Base-by-base conservation (phyloP, 2,113 vertebrate species). In the Chaenocephalus aceratus region DNA sequence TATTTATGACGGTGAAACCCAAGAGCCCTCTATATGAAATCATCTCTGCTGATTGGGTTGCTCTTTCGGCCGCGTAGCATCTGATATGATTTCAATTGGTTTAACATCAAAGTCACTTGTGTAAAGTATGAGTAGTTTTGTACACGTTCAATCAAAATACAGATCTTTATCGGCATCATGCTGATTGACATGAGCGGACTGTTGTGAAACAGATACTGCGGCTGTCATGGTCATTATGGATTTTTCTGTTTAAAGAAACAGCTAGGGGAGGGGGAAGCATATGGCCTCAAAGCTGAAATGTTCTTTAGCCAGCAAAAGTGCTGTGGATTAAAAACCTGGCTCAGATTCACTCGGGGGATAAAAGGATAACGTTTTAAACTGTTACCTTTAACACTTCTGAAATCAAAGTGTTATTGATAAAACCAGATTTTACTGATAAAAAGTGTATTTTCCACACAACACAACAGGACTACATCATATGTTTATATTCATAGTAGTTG, bases 1-100 rank as follows among this genome's bases (percentile, higher is more conserved):
- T 95, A 94, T 95, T 95, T 95, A 95, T 95, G 95, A 94, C 58
- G 90, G 87, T 90, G 94, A 94, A 95, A 95, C 92, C 90, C 88
- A 87, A 95, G 88, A 92, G 82, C 86, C 80, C 82, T 63, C 88
- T 88, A 91, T 93, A 94, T 94, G 92, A 94, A 94, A 93, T 94
- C 91, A 93, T 94, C 90, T 88, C 77, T 51, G 79, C 70, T 92
- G 92, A 94, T 94, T 93, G 88, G 89, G 85, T 61, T 8, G 85
- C 87, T 80, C 80, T 86, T 84, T 60, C 88, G 56, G 72, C 75
- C 44, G 16, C 18, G 44, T 62, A 48, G 83, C 86, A 93, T 94
- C 93, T 89, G 92, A 95, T 94, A 92, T 93, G 84, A 94, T 94
- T 94, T 93, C 87, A 89, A 91, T 85, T 91, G 87, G 89, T 83